These are phyloP conservation scores for Chironomus tepperi DNA, from an alignment of 1,140 invertebrate genomes.

Conservation along the genomic window DNA sequence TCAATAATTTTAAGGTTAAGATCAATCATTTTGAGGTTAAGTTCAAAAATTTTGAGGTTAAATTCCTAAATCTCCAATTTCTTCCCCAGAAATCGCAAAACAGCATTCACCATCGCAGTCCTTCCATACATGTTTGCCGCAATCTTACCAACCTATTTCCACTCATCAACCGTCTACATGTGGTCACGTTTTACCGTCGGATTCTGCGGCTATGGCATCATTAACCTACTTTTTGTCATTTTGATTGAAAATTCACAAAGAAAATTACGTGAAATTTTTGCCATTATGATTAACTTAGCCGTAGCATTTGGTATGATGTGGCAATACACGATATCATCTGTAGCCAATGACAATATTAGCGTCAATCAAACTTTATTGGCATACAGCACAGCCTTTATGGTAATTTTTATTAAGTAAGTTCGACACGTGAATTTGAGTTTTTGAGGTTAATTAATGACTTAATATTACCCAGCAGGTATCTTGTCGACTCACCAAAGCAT, in stretches of 20 bases:
- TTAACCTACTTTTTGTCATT: not conserved
- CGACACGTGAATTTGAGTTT: not conserved
- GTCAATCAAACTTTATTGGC: not conserved
- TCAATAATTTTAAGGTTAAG: no score
- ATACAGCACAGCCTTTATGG: not conserved
- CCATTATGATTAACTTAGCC: not conserved
- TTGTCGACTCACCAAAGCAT: no score
- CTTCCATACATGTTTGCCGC: not conserved
- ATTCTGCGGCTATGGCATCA: not conserved
- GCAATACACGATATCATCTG: not conserved
- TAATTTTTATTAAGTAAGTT: not conserved
- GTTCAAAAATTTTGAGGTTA: no score
- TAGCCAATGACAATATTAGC: not conserved
- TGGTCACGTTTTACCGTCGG: not conserved
- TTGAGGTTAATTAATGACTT: no score
- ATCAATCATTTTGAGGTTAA: no score
- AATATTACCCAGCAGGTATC: no score
- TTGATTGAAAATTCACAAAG: not conserved
- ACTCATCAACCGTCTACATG: not conserved
- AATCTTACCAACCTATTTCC: not conserved
- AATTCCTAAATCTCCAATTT: not conserved
- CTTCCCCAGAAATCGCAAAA: not conserved
- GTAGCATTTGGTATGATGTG: not conserved
- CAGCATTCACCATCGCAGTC: not conserved
- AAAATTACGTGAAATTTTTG: not conserved